These are phyloP conservation scores for Dryobotodes eremita DNA, from an alignment of 2,888 invertebrate genomes.

Conservation along the genomic window DNA sequence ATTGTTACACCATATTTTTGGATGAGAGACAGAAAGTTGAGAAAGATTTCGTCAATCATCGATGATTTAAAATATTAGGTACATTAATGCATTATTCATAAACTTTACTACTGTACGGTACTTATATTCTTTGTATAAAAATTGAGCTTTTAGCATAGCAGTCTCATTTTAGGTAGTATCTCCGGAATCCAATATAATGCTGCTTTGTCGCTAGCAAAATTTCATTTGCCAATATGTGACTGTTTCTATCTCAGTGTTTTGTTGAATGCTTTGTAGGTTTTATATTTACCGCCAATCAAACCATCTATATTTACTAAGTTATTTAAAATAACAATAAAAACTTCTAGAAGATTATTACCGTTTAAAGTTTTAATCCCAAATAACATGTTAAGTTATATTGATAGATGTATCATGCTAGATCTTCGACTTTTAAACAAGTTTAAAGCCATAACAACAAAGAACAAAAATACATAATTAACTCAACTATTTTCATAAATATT, in stretches of 20 bases:
- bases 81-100: neutral
- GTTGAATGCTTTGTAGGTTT: slow-evolving; percentile 39
- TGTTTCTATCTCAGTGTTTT: slow-evolving; percentile 1
- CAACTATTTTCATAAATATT: slow-evolving; percentile 49
- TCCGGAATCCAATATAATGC: neutral
- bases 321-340: neutral
- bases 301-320: neutral
- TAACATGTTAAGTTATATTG: neutral
- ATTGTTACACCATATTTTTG: slow-evolving; percentile 4
- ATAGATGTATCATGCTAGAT: slow-evolving; percentile 28
- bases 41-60: neutral
- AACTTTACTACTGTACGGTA: neutral
- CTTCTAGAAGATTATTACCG: slow-evolving; percentile 8
- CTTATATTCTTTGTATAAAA: neutral
- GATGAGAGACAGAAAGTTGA: neutral
- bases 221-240: slow-evolving; percentile 23
- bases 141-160: neutral
- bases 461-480: slow-evolving; percentile 46
- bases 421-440: slow-evolving; percentile 29
- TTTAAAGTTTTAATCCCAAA: slow-evolving; percentile 23
- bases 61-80: neutral
- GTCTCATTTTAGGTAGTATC: neutral
- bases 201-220: slow-evolving; percentile 5
- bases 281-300: neutral
- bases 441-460: slow-evolving; percentile 33